Base-by-base conservation (phyloP, 2,797 vertebrate genomes). In the Tarsius wallacei region DNA sequence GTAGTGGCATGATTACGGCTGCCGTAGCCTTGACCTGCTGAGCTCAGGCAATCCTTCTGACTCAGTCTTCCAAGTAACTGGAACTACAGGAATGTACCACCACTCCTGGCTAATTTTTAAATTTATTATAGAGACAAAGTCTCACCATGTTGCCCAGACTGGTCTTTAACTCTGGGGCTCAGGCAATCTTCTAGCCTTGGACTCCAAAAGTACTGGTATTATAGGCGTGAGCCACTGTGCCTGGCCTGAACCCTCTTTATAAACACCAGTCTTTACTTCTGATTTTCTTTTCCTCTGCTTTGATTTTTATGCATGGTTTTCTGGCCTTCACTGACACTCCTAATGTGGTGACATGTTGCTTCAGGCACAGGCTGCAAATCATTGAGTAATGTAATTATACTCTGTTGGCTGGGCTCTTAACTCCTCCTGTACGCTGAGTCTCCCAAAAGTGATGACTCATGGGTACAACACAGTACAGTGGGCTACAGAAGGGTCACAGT, bases 271-370 rank as follows among this genome's bases (percentile, higher is more conserved):
- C 49, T 94, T 96, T 84, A 82, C 81, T 86, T 97, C 36, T 5
- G 83, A 36, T 97, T 95, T 55, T 73, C 86, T 97, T 63, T 26
- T 59, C 97, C 83, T 91, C 77, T 88, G 93, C 90, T 89, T 64
- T 94, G 51, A 93, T 74, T 42, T 89, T 89, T 96, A 77, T 66
- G 96, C 94, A 80, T 31, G 33, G 22, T 92, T 98, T 98, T 90
- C 70, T 64, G 3, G 90, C 28, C 17, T 91, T 81, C 71, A 73
- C 6, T 87, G 55, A 31, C 64, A 77, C 76, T 94, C 76, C 94
- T 83, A 87, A 68, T 71, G 57, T 91, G 51, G 15, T 63, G 74
- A 97, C 91, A 17, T 3, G 49, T 94, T 96, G 87, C 93, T 83
- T 36, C 85, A 90, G 78, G 49, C 70, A 90, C 10, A 74, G 31